Conservation (phyloP, 2,888 invertebrate species). For the Drosophila fulvimacula region DNA sequence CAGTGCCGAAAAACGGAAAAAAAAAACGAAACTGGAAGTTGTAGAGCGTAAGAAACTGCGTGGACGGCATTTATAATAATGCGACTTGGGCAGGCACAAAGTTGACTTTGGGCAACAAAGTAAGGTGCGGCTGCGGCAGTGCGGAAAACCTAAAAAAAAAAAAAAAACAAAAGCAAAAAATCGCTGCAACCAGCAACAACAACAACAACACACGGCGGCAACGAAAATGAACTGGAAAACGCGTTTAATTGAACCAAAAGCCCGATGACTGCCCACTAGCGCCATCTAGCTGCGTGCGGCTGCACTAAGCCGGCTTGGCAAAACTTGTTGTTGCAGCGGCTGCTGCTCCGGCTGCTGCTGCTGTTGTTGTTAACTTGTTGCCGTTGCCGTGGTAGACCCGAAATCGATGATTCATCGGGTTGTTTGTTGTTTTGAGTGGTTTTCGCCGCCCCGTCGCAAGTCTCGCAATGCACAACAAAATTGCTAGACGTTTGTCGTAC, state of each 20-base stretch:
- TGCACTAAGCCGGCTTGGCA: slow-evolving; percentile 62
- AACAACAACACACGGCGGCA: slow-evolving; percentile 25
- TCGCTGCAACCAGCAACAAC: slow-evolving; percentile 39
- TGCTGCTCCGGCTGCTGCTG: slow-evolving; percentile 31
- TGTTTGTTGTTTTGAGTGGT: slow-evolving; percentile 74
- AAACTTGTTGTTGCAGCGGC: slow-evolving; percentile 45
- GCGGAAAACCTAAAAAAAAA: slow-evolving; percentile 59
- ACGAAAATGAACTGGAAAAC: slow-evolving; percentile 65
- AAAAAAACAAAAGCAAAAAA: slow-evolving; percentile 37
- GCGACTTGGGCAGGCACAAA: slow-evolving; percentile 39
- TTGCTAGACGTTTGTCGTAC: slow-evolving; percentile 74
- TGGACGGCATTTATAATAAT: slow-evolving; percentile 83
- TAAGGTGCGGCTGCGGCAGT: slow-evolving; percentile 77
- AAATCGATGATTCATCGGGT: slow-evolving; percentile 79
- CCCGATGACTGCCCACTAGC: slow-evolving; percentile 70
- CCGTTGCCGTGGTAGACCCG: slow-evolving; percentile 51
- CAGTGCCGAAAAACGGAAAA: slow-evolving; percentile 29
- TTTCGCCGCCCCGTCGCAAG: slow-evolving; percentile 44
- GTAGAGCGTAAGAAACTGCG: slow-evolving; percentile 79
- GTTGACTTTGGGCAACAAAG: slow-evolving; percentile 58
- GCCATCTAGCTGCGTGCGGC: slow-evolving; percentile 76
- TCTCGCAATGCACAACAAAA: slow-evolving; percentile 46
- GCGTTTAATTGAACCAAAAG: slow-evolving; percentile 75
- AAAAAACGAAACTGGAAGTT: slow-evolving; percentile 63
- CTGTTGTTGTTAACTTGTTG: slow-evolving; percentile 32